These are phyloP conservation scores for Rhinolophus ferrumequinum DNA, from an alignment of 2,113 vertebrate genomes.

Conservation along the genomic window DNA sequence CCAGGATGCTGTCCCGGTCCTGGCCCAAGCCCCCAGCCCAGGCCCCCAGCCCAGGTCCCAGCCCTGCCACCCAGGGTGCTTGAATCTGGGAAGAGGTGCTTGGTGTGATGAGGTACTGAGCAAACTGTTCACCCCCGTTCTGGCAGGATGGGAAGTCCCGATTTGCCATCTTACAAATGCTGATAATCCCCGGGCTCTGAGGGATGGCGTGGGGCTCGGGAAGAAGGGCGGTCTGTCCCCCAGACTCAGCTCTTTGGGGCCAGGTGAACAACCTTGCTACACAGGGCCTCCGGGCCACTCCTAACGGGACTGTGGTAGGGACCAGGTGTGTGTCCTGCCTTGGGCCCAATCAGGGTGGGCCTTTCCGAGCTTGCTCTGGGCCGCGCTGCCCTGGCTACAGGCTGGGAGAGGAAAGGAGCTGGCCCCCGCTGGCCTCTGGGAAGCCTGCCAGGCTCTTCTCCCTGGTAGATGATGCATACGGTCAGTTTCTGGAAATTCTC, in stretches of 20 bases:
- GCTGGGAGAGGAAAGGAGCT: not conserved
- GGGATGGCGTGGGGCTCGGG: not conserved
- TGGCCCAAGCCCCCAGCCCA: not conserved
- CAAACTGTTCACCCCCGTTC: not conserved
- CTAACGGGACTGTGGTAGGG: too few species aligned
- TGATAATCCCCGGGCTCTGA: fast-evolving
- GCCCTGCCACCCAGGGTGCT: not conserved
- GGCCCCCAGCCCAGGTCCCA: not conserved
- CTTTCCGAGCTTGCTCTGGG: not conserved
- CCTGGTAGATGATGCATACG: not conserved
- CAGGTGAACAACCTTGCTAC: not conserved
- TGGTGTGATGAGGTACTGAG: not conserved
- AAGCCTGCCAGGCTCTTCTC: not conserved
- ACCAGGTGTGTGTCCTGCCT: not conserved
- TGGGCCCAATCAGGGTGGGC: not conserved
- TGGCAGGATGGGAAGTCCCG: not conserved
- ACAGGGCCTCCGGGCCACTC: not conserved
- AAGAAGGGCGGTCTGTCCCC: not conserved
- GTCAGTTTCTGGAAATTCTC: not conserved
- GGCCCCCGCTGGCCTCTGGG: not conserved
- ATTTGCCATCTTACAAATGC: not conserved
- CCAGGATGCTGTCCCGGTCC: too few species aligned
- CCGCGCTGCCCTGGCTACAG: fast-evolving
- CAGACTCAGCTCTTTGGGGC: not conserved
- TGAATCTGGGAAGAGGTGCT: not conserved